Evolutionary conservation across 2,113 vertebrate genomes (phyloP).

Genomic region (Pleuronectes platessa): DNA sequence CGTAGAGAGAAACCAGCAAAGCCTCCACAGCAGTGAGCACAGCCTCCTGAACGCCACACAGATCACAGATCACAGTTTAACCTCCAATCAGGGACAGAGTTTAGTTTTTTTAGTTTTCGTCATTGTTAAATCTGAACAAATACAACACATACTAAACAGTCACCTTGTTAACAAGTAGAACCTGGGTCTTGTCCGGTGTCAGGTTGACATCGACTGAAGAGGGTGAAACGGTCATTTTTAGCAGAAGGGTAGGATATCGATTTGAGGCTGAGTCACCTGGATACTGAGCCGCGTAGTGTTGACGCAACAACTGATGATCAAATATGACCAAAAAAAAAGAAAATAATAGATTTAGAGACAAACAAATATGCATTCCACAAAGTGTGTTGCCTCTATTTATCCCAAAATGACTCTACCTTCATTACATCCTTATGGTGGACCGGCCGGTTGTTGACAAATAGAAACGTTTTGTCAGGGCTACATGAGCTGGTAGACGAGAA

Average conservation of each 20-base stretch:
- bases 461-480: constrained; percentile 89
- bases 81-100: neutral
- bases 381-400: neutral
- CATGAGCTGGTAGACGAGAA: constrained; percentile 85
- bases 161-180: constrained; percentile 95
- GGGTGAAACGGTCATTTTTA: constrained; percentile 88
- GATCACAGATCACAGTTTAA: neutral
- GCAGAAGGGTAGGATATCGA: constrained; percentile 88
- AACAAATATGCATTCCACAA: neutral
- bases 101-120: neutral
- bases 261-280: constrained; percentile 80
- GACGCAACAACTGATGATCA: constrained; percentile 86
- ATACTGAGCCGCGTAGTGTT: constrained; percentile 83
- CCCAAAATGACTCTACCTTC: constrained; percentile 84
- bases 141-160: neutral
- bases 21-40: constrained; percentile 89
- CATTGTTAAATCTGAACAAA: neutral
- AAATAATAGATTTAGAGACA: neutral
- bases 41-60: constrained; percentile 82
- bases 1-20: constrained; percentile 90
- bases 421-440: constrained; percentile 93
- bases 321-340: neutral
- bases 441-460: constrained; percentile 92
- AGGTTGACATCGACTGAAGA: constrained; percentile 92
- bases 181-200: constrained; percentile 95